These are phyloP conservation scores for Tragelaphus eurycerus DNA, from an alignment of 2,797 vertebrate species.

Conservation along the genomic window DNA sequence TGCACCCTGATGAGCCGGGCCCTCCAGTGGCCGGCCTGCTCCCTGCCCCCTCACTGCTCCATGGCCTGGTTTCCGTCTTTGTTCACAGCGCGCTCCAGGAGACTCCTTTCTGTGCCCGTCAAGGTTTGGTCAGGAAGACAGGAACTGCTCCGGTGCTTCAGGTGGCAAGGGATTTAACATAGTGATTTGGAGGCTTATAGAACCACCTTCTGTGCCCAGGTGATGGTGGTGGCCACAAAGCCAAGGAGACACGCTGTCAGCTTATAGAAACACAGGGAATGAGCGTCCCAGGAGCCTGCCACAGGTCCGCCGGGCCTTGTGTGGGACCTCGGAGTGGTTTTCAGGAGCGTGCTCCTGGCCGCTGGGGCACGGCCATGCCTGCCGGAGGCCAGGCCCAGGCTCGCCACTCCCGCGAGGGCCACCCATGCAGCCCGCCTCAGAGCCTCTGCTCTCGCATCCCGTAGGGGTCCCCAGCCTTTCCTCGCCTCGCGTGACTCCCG, in stretches of 20 bases:
- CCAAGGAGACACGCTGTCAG: background rate
- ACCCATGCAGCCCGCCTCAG: fast-evolving
- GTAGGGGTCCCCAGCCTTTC: background rate
- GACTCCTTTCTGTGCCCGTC: background rate
- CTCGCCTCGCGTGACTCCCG: fast-evolving
- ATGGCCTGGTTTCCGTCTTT: background rate
- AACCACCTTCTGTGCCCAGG: background rate
- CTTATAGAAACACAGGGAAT: background rate
- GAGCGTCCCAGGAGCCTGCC: background rate
- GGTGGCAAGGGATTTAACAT: background rate
- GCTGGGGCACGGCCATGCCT: fast-evolving
- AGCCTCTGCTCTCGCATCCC: fast-evolving
- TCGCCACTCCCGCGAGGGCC: background rate
- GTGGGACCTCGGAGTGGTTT: background rate
- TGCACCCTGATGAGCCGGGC: fast-evolving
- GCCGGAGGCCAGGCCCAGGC: fast-evolving
- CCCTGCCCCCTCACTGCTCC: background rate
- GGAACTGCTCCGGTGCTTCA: background rate
- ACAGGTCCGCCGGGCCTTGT: background rate
- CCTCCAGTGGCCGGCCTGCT: background rate
- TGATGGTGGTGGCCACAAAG: background rate
- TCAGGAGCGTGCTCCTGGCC: background rate
- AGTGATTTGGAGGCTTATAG: background rate
- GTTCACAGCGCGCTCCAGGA: background rate
- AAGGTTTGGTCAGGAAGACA: background rate